phyloP scores from a whole-genome alignment of 2,113 vertebrate species.

The Tragelaphus scriptus region DNA sequence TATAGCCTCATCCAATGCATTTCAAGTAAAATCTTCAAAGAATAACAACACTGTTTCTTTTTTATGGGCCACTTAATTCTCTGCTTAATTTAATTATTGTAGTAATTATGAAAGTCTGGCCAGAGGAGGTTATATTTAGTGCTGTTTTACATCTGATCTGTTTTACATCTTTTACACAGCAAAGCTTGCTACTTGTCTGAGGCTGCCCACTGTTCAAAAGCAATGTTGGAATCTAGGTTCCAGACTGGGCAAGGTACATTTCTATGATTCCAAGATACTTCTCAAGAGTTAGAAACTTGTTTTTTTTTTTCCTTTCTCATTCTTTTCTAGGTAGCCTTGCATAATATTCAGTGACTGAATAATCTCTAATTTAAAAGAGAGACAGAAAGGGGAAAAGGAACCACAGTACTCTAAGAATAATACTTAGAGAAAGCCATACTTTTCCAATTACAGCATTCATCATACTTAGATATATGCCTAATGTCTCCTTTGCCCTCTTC shows the following conservation, averaged over 20 bases:
- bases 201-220: not conserved
- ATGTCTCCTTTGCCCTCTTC: not conserved
- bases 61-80: conserved; percentile 9
- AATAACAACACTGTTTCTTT: not conserved
- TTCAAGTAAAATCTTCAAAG: conserved; percentile 43
- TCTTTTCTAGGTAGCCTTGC: not conserved
- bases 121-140: conserved; percentile 5
- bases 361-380: not conserved
- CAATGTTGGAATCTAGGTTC: not conserved
- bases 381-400: not conserved
- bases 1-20: not conserved
- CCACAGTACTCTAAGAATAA: not conserved
- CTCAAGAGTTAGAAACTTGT: not conserved
- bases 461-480: not conserved
- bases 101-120: not conserved
- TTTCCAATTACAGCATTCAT: not conserved
- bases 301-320: not conserved
- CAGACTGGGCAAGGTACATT: not conserved
- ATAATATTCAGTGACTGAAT: not conserved
- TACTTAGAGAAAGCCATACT: not conserved
- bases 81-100: conserved; percentile 28
- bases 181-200: not conserved
- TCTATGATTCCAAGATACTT: not conserved
- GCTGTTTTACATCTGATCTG: not conserved
- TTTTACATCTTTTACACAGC: not conserved